Conservation (phyloP, 2,113 vertebrate species). For the Channa argus region DNA sequence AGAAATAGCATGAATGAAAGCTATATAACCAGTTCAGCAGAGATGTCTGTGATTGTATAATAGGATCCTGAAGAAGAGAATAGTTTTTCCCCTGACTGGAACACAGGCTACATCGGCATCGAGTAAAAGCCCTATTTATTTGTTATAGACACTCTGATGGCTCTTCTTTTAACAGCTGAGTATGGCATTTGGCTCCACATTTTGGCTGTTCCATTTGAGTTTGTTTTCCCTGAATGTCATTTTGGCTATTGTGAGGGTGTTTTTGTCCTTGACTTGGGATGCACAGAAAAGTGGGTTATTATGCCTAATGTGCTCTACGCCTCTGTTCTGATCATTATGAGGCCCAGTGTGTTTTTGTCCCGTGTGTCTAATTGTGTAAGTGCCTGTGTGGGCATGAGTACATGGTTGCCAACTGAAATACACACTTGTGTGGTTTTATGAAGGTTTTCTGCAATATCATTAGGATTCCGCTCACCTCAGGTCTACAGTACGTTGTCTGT, state of each 20-base stretch:
- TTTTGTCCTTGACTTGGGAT: slow-evolving; percentile 58
- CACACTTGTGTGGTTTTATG: not conserved
- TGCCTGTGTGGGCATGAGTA: slow-evolving; percentile 7
- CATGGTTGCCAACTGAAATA: not conserved
- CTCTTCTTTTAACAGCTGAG: not conserved
- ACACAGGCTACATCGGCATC: not conserved
- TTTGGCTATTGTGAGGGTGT: slow-evolving; percentile 12
- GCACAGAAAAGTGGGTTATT: slow-evolving; percentile 31
- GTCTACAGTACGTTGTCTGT: slow-evolving; percentile 7
- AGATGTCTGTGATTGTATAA: not conserved
- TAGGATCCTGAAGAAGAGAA: slow-evolving; percentile 11
- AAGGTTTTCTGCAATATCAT: not conserved
- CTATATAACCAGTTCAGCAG: slow-evolving; percentile 14
- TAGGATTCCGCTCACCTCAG: slow-evolving; percentile 21
- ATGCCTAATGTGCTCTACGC: slow-evolving; percentile 45
- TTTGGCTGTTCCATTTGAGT: slow-evolving; percentile 8
- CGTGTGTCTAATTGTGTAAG: slow-evolving; percentile 4
- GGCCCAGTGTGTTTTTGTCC: slow-evolving; percentile 41
- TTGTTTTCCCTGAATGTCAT: slow-evolving; percentile 27
- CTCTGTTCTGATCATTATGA: slow-evolving; percentile 55
- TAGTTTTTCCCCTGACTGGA: not conserved
- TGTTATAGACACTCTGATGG: not conserved
- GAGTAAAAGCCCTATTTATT: not conserved
- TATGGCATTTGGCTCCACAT: slow-evolving; percentile 5
- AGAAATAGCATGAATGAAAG: not conserved